Evolutionary conservation across 2,113 vertebrate species (phyloP), one percentile per base, ranked within the genome.

Genomic region (Lucifuga dentata): DNA sequence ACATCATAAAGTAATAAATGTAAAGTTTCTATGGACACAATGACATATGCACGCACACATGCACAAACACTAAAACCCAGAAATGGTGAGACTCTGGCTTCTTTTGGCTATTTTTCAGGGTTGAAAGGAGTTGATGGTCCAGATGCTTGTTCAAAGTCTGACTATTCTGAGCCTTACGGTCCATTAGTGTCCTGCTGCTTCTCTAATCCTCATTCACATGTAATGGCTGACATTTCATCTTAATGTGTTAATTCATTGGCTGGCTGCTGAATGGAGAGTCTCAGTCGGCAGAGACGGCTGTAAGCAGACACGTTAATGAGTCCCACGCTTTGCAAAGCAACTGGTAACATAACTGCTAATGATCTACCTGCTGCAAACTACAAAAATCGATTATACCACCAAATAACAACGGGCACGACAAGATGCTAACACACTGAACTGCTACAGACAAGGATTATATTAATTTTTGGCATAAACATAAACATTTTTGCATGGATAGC

Each of bases 201-300:
- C 81, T 91, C 84, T 94, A 93, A 94, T 93, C 92, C 91, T 93
- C 90, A 93, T 93, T 93, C 91, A 91, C 90, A 92, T 93, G 90
- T 87, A 92, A 92, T 73, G 71, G 86, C 80, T 70, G 81, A 89
- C 90, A 91, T 92, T 91, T 91, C 88, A 91, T 92, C 81, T 83
- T 90, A 91, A 91, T 90, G 90, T 90, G 89, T 87, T 85, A 88
- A 92, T 92, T 92, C 88, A 90, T 89, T 86, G 87, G 81, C 57
- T n/a, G 76, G 19, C 23, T 60, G 75, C 84, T 88, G 88, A 90
- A 88, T 84, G 68, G 73, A 74, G 84, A 58, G 81, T 45, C 75
- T 68, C 83, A 65, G 82, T 74, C 77, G 69, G 58, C 78, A 85
- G 78, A 86, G 81, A 80, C 82, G 2, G 62, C 62, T 3, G 46